Conservation (phyloP, 2,888 invertebrate species). For the Agrilus cyanescens region DNA sequence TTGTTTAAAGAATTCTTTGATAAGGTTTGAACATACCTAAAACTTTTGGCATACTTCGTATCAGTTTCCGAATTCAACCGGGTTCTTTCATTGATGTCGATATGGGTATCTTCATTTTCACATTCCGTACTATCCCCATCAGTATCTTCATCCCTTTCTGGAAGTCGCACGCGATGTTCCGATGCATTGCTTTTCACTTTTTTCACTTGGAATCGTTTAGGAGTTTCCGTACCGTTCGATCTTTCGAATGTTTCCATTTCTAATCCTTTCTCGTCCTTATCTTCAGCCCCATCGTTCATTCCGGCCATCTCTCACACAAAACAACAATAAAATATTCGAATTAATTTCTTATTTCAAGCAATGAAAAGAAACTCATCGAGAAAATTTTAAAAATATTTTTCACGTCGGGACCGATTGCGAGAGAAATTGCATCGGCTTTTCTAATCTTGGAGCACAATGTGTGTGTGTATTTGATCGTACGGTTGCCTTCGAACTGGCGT, state of each 20-base stretch:
- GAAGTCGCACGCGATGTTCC: slow-evolving; percentile 4
- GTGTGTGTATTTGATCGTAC: too few species aligned
- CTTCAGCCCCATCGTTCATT: slow-evolving; percentile 13
- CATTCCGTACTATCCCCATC: too few species aligned
- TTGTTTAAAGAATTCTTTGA: too few species aligned
- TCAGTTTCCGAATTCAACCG: slow-evolving; percentile 40
- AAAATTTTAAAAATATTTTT: too few species aligned
- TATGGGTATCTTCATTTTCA: slow-evolving; percentile 19
- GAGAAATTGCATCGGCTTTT: too few species aligned
- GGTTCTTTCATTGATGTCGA: slow-evolving; percentile 35
- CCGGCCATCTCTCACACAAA: slow-evolving; percentile 10
- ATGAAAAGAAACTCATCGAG: slow-evolving; percentile 1
- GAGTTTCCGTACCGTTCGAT: slow-evolving; percentile 28
- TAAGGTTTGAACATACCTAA: slow-evolving; percentile 44
- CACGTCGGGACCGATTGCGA: too few species aligned
- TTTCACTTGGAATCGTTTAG: slow-evolving; percentile 49
- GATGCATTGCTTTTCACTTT: slow-evolving; percentile 42
- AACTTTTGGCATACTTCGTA: slow-evolving; percentile 67
- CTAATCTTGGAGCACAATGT: too few species aligned
- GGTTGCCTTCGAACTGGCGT: too few species aligned
- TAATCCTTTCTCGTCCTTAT: slow-evolving; percentile 12
- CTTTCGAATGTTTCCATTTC: slow-evolving; percentile 23
- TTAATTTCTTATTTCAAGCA: neutral
- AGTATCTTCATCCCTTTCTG: slow-evolving; percentile 3
- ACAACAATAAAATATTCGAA: neutral